phyloP scores from a whole-genome alignment of 2,797 vertebrate species.

The Sebastes alutus region DNA sequence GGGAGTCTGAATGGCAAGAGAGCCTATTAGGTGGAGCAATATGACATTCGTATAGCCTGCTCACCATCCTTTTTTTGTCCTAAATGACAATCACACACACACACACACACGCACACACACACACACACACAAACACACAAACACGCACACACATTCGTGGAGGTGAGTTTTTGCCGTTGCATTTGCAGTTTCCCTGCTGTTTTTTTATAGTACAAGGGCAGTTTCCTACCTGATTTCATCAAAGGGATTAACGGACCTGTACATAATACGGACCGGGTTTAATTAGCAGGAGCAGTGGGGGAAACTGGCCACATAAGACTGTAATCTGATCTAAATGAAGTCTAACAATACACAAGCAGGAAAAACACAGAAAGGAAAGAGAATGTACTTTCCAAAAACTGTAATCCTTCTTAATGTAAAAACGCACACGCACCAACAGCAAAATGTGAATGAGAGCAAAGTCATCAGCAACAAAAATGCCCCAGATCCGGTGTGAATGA shows the following conservation, averaged over 20 bases:
- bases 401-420: conserved; percentile 30
- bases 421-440: conserved; percentile 4
- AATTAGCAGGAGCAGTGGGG: conserved; percentile 45
- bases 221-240: conserved; percentile 26
- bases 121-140: neutral
- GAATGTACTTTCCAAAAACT: conserved; percentile 32
- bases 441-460: conserved; percentile 15
- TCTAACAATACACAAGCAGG: conserved; percentile 14
- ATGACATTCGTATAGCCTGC: conserved; percentile 43
- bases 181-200: neutral
- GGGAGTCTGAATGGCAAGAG: conserved; percentile 50
- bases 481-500: neutral
- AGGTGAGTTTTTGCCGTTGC: neutral
- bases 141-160: neutral
- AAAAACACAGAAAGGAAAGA: conserved; percentile 17
- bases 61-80: conserved; percentile 37
- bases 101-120: neutral
- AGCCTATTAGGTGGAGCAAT: conserved; percentile 59
- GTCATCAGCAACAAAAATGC: neutral
- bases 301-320: conserved; percentile 31
- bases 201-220: neutral
- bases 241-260: conserved; percentile 33
- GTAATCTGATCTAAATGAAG: conserved; percentile 58
- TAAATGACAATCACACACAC: conserved; percentile 19
- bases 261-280: conserved; percentile 31